phyloP scores from a whole-genome alignment of 2,113 vertebrate species.

The Edolisoma coerulescens region DNA sequence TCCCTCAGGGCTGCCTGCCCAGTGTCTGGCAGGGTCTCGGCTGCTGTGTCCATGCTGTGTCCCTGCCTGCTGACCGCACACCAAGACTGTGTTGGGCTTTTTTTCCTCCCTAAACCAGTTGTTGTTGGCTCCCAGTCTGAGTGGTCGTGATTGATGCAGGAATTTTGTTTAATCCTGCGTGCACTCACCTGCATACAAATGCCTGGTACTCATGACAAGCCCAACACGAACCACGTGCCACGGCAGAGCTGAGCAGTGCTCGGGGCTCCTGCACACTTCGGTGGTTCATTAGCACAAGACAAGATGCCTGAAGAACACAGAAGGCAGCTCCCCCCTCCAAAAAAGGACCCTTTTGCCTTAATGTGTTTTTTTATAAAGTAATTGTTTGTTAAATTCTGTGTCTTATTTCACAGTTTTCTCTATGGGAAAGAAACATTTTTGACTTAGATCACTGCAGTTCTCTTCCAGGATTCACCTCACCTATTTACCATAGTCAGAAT shows the following conservation, averaged over 20 bases:
- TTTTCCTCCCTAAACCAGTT: too few relatives aligned
- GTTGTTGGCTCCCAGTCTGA: not conserved
- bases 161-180: not conserved
- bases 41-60: not conserved
- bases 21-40: not conserved
- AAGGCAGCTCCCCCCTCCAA: not conserved
- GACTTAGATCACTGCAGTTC: not conserved
- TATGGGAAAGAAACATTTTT: not conserved
- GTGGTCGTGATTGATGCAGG: not conserved
- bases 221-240: not conserved
- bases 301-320: not conserved
- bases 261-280: not conserved
- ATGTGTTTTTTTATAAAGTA: not conserved
- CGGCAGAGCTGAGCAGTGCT: not conserved
- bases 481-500: not conserved
- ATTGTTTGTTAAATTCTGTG: not conserved
- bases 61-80: not conserved
- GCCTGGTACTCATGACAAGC: not conserved
- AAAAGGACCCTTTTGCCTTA: not conserved
- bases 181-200: rapidly evolving
- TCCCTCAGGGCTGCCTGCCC: not conserved
- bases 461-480: not conserved
- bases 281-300: not conserved
- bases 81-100: not conserved
- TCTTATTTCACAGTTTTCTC: not conserved